These are phyloP conservation scores for Trigoniulus corallinus DNA, from an alignment of 1,140 invertebrate species.

Conservation along the genomic window DNA sequence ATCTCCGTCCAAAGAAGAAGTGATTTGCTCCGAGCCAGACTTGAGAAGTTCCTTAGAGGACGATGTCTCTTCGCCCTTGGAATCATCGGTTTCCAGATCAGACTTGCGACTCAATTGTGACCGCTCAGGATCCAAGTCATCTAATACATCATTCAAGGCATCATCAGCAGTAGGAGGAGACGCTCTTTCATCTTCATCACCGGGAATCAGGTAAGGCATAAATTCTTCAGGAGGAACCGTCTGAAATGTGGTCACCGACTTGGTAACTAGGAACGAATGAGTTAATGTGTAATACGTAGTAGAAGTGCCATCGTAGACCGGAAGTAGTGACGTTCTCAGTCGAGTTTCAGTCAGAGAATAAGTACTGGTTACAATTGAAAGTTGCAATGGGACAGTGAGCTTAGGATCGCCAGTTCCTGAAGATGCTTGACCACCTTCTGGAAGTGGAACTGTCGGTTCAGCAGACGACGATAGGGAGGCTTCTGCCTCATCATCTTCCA, in stretches of 20 bases:
- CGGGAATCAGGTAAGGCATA: conserved; percentile 60
- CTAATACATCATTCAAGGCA: conserved; percentile 17
- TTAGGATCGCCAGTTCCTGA: not conserved
- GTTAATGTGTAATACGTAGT: conserved; percentile 46
- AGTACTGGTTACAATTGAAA: conserved; percentile 75
- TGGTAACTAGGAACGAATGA: conserved; percentile 70
- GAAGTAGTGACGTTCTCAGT: conserved; percentile 69
- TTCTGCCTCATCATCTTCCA: not conserved
- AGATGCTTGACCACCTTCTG: not conserved
- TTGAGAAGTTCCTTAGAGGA: conserved; percentile 14
- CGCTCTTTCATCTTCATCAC: no score
- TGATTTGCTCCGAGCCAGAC: not conserved
- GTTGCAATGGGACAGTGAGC: conserved; percentile 5
- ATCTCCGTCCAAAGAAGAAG: conserved; percentile 28
- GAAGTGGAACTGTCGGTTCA: not conserved
- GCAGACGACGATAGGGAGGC: no score
- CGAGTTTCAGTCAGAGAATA: conserved; percentile 74
- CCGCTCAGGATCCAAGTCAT: conserved; percentile 2
- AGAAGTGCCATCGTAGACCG: conserved; percentile 29
- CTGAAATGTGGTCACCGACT: conserved; percentile 69
- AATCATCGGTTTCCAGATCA: conserved; percentile 64
- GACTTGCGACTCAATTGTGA: not conserved
- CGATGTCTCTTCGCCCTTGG: conserved; percentile 32
- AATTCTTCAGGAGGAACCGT: conserved; percentile 63
- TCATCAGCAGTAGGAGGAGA: no score